Percentiles rank a stretch among this genome's conserved stretches.
These are phyloP conservation scores for Dipus sagitta DNA, from an alignment of 2,797 vertebrate species.

Conservation along the genomic window DNA sequence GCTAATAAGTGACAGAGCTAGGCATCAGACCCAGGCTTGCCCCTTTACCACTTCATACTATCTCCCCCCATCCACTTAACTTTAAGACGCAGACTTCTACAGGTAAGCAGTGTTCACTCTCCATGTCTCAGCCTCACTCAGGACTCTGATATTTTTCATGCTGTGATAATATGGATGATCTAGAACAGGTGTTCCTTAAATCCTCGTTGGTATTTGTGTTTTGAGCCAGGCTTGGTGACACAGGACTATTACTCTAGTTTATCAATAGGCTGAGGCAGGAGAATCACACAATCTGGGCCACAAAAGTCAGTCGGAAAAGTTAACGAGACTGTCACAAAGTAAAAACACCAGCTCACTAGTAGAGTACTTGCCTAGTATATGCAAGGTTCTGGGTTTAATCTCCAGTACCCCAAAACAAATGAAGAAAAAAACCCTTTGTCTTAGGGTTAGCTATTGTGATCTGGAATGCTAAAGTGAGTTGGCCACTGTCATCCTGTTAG, in stretches of 20 bases:
- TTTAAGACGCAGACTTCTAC: conserved; percentile 17
- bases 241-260: neutral
- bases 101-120: neutral
- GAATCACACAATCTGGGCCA: neutral
- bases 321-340: neutral
- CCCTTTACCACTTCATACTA: neutral
- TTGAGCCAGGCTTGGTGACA: neutral
- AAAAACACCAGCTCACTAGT: neutral
- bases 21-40: neutral
- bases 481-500: neutral
- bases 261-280: neutral
- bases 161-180: conserved; percentile 23
- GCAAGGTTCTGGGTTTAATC: neutral
- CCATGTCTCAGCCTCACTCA: neutral
- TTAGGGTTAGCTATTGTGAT: neutral
- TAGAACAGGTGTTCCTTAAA: conserved; percentile 27
- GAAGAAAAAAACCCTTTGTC: neutral
- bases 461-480: neutral
- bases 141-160: conserved; percentile 3
- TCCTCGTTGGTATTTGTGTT: neutral
- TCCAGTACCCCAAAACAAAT: neutral
- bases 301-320: neutral
- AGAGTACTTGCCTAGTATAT: neutral
- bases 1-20: neutral
- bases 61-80: neutral